Evolutionary conservation across 2,797 vertebrate genomes (phyloP).

Genomic region (Nasua narica): DNA sequence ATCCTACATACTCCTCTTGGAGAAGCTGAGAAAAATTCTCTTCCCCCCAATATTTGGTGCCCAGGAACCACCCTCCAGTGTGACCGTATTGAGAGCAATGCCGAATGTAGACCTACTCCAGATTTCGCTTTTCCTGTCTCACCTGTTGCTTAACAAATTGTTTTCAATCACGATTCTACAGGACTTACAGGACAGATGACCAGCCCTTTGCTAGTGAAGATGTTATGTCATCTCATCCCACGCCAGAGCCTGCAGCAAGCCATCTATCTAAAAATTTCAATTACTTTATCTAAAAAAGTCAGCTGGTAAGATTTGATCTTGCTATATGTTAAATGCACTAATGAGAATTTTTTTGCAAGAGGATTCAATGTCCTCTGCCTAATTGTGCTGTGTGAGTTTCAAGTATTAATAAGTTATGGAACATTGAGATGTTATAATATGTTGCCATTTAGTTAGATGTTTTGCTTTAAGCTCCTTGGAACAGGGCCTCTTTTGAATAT

Average conservation of each 20-base stretch:
- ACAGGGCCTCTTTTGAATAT: slow-evolving; percentile 5
- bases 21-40: not conserved
- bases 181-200: not conserved
- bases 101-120: not conserved
- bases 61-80: not conserved
- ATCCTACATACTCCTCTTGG: not conserved
- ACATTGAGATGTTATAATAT: not conserved
- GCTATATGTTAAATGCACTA: not conserved
- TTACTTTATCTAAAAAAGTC: not conserved
- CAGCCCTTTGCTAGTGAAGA: not conserved
- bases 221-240: not conserved
- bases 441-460: not conserved
- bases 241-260: not conserved
- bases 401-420: not conserved
- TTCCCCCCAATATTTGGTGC: not conserved
- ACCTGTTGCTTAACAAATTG: not conserved
- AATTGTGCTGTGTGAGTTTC: not conserved
- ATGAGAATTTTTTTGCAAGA: not conserved
- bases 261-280: slow-evolving; percentile 27
- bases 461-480: not conserved
- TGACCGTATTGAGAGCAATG: not conserved
- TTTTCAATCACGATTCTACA: not conserved
- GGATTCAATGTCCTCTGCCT: not conserved
- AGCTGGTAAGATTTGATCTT: not conserved
- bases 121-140: not conserved